A percentile compares a stretch with the other conserved stretches of the same genome.
Conservation (phyloP, 2,113 vertebrate genomes). For the Lamprologus sp. region DNA sequence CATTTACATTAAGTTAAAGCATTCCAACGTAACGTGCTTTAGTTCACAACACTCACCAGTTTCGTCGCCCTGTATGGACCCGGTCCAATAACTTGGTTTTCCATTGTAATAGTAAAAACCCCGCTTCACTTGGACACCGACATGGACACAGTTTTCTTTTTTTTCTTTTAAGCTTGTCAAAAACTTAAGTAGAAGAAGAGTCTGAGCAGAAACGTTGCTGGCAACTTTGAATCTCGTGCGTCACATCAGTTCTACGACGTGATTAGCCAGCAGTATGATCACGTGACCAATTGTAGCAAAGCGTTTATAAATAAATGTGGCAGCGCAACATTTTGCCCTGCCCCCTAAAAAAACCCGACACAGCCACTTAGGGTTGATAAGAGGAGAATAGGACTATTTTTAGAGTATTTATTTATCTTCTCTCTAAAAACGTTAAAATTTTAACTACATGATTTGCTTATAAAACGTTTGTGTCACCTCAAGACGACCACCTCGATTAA, state of each 20-base stretch:
- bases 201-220: constrained; percentile 8
- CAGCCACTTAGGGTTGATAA: background rate
- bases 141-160: background rate
- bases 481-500: background rate
- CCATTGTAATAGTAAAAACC: constrained; percentile 9
- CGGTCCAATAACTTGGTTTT: constrained; percentile 50
- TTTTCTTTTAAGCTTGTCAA: background rate
- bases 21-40: background rate
- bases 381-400: background rate
- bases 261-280: constrained; percentile 23
- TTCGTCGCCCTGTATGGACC: constrained; percentile 63
- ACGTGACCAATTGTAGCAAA: constrained; percentile 10
- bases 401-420: background rate
- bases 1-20: background rate
- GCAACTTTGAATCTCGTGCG: constrained; percentile 61
- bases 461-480: background rate
- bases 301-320: background rate
- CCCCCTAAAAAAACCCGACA: background rate
- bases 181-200: background rate
- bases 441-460: background rate
- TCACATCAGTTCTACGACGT: background rate
- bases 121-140: background rate
- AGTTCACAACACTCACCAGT: constrained; percentile 41
- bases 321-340: background rate
- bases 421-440: background rate